These are phyloP conservation scores for Biston stratarius DNA, from an alignment of 2,888 invertebrate species.

Conservation along the genomic window DNA sequence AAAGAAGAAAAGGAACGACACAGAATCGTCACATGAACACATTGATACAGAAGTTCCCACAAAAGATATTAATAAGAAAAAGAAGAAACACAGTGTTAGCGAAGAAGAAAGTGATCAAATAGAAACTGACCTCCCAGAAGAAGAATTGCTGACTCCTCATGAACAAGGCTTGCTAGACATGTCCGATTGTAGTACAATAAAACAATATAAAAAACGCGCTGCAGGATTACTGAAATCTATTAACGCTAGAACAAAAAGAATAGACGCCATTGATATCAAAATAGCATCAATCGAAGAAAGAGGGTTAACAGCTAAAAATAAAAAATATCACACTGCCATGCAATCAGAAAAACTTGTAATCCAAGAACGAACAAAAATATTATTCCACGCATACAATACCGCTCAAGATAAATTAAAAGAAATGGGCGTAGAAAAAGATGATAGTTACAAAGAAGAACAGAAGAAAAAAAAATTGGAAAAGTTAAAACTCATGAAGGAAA, in stretches of 20 bases:
- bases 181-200: constrained; percentile 62
- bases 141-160: constrained; percentile 60
- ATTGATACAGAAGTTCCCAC: neutral
- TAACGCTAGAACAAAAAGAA: constrained; percentile 57
- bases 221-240: constrained; percentile 63
- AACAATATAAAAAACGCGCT: constrained; percentile 66
- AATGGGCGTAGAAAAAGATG: constrained; percentile 51
- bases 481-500: constrained; percentile 43
- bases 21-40: constrained; percentile 7
- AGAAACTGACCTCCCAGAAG: constrained; percentile 69
- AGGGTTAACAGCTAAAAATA: constrained; percentile 66
- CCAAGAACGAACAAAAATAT: constrained; percentile 59
- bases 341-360: constrained; percentile 64
- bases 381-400: constrained; percentile 58
- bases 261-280: constrained; percentile 62
- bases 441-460: constrained; percentile 42
- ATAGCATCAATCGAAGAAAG: constrained; percentile 68
- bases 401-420: constrained; percentile 53
- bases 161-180: constrained; percentile 68
- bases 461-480: constrained; percentile 40
- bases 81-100: constrained; percentile 43
- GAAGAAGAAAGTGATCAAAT: constrained; percentile 71
- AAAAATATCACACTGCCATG: constrained; percentile 74
- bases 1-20: constrained; percentile 12
- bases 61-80: constrained; percentile 23